These are phyloP conservation scores for Ptiloglossa arizonensis DNA, from an alignment of 1,140 invertebrate genomes.

Conservation along the genomic window DNA sequence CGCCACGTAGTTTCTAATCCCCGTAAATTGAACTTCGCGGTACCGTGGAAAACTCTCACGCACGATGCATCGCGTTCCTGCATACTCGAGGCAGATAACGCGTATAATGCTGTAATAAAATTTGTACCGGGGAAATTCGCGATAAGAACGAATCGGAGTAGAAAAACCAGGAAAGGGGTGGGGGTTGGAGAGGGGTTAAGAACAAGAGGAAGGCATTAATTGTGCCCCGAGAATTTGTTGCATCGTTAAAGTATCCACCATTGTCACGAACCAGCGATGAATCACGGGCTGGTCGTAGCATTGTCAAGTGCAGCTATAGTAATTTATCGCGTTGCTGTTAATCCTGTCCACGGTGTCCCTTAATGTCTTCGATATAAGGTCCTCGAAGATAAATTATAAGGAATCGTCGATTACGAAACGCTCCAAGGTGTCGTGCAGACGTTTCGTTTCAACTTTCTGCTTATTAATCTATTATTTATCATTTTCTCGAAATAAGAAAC, in stretches of 20 bases:
- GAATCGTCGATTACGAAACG: not conserved
- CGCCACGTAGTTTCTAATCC: constrained; percentile 19
- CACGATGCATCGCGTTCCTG: not conserved
- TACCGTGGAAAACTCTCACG: constrained; percentile 21
- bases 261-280: constrained; percentile 42
- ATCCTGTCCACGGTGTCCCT: constrained; percentile 34
- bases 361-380: constrained; percentile 42
- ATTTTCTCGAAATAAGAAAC: too few relatives aligned
- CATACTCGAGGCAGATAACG: not conserved
- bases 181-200: too few relatives aligned
- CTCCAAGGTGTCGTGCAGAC: not conserved
- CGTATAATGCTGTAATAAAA: not conserved
- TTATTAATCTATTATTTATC: too few relatives aligned
- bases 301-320: constrained; percentile 47
- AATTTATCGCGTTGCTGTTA: constrained; percentile 47
- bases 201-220: constrained; percentile 47
- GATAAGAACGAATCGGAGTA: not conserved
- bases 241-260: constrained; percentile 43
- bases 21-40: constrained; percentile 16
- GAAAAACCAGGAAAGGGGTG: not conserved
- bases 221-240: constrained; percentile 41
- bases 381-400: constrained; percentile 7
- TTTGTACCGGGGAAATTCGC: constrained; percentile 12
- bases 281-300: constrained; percentile 32
- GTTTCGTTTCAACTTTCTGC: not conserved